Conservation (phyloP, 2,113 vertebrate species). For the Oryzias celebensis region DNA sequence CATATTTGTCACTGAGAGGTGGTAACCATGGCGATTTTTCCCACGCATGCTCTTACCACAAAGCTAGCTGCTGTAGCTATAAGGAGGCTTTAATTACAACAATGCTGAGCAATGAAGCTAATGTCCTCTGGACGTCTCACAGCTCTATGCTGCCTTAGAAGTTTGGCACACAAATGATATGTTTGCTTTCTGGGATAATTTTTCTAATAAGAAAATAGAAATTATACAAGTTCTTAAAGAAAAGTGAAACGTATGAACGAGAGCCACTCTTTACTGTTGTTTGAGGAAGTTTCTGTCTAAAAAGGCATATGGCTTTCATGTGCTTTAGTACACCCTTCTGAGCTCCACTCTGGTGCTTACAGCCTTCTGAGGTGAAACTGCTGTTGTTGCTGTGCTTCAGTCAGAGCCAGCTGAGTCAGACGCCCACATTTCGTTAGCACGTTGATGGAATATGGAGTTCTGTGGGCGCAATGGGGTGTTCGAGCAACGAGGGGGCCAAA, state of each 20-base stretch:
- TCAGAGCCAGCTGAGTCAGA: conserved; percentile 15
- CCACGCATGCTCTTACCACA: background rate
- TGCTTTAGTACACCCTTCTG: conserved; percentile 27
- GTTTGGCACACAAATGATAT: conserved; percentile 66
- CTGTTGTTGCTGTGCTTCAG: conserved; percentile 39
- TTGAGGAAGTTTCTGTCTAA: background rate
- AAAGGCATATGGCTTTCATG: conserved; percentile 17
- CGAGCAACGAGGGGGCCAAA: background rate
- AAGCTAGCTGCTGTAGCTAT: background rate
- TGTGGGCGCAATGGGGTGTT: background rate
- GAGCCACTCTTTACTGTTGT: conserved; percentile 4
- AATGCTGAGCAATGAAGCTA: conserved; percentile 11
- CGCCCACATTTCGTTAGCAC: conserved; percentile 19
- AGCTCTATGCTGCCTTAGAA: conserved; percentile 13
- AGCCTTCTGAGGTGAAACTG: conserved; percentile 25
- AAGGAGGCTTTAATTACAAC: background rate
- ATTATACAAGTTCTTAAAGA: conserved; percentile 33
- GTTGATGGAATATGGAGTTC: conserved; percentile 9
- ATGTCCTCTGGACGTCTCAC: background rate
- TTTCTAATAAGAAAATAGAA: conserved; percentile 61
- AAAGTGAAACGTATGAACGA: conserved; percentile 24
- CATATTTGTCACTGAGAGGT: conserved; percentile 1
- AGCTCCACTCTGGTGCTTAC: conserved; percentile 18
- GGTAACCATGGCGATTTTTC: conserved; percentile 2
- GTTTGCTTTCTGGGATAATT: conserved; percentile 15